Percentiles rank a stretch among this genome's conserved stretches.
Conservation (phyloP, 2,888 invertebrate genomes). For the Synergus laeviventris region DNA sequence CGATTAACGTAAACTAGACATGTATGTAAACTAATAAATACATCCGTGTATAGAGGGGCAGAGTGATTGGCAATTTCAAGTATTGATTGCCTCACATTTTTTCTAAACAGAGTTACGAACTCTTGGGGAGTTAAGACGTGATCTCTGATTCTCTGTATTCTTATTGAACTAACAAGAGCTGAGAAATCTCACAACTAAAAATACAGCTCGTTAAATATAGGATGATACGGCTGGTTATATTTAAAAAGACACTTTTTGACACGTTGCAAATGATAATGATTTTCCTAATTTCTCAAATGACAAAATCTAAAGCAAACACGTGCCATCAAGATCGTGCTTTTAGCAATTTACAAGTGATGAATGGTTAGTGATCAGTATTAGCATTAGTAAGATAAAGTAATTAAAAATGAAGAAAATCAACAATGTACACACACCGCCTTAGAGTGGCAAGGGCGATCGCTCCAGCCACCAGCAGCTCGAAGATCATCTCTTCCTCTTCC, state of each 20-base stretch:
- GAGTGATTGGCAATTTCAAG: constrained; percentile 12
- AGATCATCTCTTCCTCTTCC: constrained; percentile 73
- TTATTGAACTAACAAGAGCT: neutral
- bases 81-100: neutral
- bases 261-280: neutral
- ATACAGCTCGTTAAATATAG: neutral
- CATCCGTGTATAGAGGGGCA: neutral
- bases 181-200: neutral
- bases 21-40: constrained; percentile 13
- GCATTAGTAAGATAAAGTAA: constrained; percentile 3
- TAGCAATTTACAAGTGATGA: neutral
- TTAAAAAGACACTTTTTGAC: neutral
- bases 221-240: neutral
- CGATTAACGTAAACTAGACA: constrained; percentile 14
- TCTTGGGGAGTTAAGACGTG: neutral
- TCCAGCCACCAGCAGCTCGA: constrained; percentile 75
- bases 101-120: neutral
- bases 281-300: neutral
- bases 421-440: constrained; percentile 76
- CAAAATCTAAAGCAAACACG: neutral
- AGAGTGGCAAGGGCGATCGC: constrained; percentile 75
- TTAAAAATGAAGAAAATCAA: constrained; percentile 66
- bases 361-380: neutral
- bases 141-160: neutral
- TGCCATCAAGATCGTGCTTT: constrained; percentile 27